Evolutionary conservation across 2,888 invertebrate genomes (phyloP), one percentile per base, ranked within the genome.

Genomic region (Eristalinus aeneus): DNA sequence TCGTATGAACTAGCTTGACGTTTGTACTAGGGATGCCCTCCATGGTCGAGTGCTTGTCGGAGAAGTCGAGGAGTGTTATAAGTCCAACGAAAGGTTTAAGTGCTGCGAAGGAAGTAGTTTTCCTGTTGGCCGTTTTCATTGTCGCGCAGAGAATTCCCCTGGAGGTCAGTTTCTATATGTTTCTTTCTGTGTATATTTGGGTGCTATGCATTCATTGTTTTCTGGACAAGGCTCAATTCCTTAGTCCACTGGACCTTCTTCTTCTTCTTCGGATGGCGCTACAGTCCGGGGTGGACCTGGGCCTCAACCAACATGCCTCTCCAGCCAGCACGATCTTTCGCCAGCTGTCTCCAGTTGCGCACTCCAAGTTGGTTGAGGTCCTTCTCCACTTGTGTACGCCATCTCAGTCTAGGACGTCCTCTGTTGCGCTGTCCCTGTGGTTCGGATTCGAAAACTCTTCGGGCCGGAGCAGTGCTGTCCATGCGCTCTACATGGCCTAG

Each of bases 11-110:
- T 36, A 94, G 96, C 0, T 89, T 95, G 27, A 94, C 96, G 2
- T 96, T 96, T 92, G 75, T 96, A 39, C 95, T 95, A 2, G 97
- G 97, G 96, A 95, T 96, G 87, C 90, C 93, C 61, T 94, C 94
- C 89, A 93, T 96, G 56, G 89, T 91, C 31, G 89, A 90, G 2
- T 32, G 90, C 20, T 53, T 46, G 8, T 46, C 46, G 46, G 46
- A 46, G 46, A 16, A 46, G 8, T 46, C 16, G 0, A 46, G 1
- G 16, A n/a, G 8, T 8, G 8, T 36, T 11, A 31, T 32, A 3
- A 34, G n/a, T 16, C 31, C 9, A 31, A 53, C 34, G 6, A 46
- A 16, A 46, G 46, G 16, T 8, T 46, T 46, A n/a, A n/a, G 46
- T 16, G 46, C 16, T 1, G 16, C 46, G 0, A 46, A 46, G 46